phyloP scores from a whole-genome alignment of 92 coral and sea anemone species.

The Parazoanthus swiftii region DNA sequence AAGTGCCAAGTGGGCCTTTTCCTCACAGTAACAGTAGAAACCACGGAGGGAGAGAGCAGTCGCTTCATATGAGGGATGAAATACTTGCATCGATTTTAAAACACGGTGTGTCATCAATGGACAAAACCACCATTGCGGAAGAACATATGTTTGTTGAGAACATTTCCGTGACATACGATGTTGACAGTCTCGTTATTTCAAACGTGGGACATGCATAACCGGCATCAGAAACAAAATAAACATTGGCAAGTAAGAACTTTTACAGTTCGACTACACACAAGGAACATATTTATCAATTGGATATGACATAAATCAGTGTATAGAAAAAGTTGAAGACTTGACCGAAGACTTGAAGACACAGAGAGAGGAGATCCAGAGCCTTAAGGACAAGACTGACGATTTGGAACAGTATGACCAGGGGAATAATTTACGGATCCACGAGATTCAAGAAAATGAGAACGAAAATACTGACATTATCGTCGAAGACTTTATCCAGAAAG shows the following conservation, averaged over 20 bases:
- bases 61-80: constrained; percentile 24
- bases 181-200: constrained; percentile 22
- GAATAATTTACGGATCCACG: constrained; percentile 9
- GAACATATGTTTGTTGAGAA: constrained; percentile 32
- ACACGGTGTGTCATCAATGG: too few species aligned
- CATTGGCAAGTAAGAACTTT: too few species aligned
- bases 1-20: constrained; percentile 40
- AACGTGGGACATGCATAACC: constrained; percentile 14
- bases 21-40: constrained; percentile 45
- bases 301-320: constrained; percentile 5
- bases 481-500: constrained; percentile 25
- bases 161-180: constrained; percentile 39
- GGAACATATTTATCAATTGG: constrained; percentile 3
- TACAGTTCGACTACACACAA: neutral
- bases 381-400: constrained; percentile 21
- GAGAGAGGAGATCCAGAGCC: neutral
- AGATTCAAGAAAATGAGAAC: neutral
- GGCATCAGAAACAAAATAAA: too few species aligned
- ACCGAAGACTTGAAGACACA: constrained; percentile 7
- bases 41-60: constrained; percentile 26
- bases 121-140: too few species aligned
- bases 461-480: constrained; percentile 22
- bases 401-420: neutral
- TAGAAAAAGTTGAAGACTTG: constrained; percentile 7
- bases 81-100: too few species aligned